Evolutionary conservation across 2,888 invertebrate species (phyloP), one percentile per base, ranked within the genome.

Genomic region (Drosophila fungiperda): DNA sequence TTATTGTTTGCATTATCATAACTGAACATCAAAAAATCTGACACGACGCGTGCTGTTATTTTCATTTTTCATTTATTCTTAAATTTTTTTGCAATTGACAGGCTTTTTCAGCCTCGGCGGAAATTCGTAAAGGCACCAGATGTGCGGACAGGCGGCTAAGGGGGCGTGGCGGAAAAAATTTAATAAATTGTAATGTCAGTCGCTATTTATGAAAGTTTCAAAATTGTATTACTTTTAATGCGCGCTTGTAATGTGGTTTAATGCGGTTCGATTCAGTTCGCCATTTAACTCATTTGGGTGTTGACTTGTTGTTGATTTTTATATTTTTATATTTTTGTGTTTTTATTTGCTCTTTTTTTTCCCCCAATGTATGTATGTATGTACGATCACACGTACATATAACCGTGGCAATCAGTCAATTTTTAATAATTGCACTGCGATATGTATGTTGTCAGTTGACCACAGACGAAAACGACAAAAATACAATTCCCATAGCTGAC

Each of bases 31-130:
- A 60, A 78, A 84, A 76, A 86, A 84, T 88, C 87, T 78, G 82
- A 76, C 76, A 79, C 80, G 84, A 87, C 73, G 82, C 83, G 77
- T 83, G 87, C 78, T 89, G 77, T 81, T 88, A 78, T 90, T 88
- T 54, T 67, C 11, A 11, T 38, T 33, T 45, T 54, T 54, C 15
- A 11, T 38, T 33, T 45, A 33, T 45, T 58, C 12, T 7, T 38
- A 4, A 32, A 32, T 45, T 50, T 29, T 85, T 79, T 82, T 82
- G 66, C 77, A 75, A 72, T 77, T 73, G 76, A 83, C 76, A 76
- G 80, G 72, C 59, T 72, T 73, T 77, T 75, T 36, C 64, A 73
- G 61, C 61, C 55, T 54, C 73, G 29, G 62, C 53, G 72, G 68
- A 68, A 75, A 71, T 50, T 53, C 20, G 48, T 42, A 52, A 50